These are phyloP conservation scores for Ctenosaura bakeri DNA, from an alignment of 2,797 vertebrate genomes.

Conservation along the genomic window DNA sequence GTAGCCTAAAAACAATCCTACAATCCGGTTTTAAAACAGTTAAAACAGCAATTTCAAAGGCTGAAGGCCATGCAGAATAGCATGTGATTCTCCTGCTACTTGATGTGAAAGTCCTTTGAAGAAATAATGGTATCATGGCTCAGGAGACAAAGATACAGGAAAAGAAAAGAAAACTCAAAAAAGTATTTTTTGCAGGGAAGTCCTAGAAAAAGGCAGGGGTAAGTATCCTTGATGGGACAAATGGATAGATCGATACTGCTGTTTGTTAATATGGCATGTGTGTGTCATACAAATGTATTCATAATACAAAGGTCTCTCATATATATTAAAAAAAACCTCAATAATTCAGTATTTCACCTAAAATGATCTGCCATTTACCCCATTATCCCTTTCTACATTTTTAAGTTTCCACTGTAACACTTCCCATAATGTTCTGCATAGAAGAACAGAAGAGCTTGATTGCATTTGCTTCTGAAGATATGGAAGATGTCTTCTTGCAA, in stretches of 20 bases:
- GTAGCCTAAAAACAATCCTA: too few relatives aligned
- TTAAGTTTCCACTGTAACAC: background rate
- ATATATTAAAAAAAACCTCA: background rate
- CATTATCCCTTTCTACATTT: background rate
- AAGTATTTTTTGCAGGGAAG: conserved; percentile 18
- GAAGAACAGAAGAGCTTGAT: background rate
- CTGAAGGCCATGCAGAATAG: too few relatives aligned
- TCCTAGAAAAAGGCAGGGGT: conserved; percentile 33
- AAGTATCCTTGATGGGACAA: background rate
- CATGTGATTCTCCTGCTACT: background rate
- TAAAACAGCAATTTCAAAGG: too few relatives aligned
- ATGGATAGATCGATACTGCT: background rate
- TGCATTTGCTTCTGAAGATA: background rate
- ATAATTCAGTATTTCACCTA: background rate
- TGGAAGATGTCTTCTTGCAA: background rate
- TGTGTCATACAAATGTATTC: background rate
- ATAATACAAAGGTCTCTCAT: too few relatives aligned
- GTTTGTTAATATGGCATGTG: background rate
- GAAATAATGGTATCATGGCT: conserved; percentile 1
- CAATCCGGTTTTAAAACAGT: too few relatives aligned
- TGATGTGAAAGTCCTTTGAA: conserved; percentile 14
- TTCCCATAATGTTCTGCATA: background rate
- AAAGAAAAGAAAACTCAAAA: conserved; percentile 6
- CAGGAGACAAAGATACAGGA: conserved; percentile 4
- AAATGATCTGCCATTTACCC: background rate